These are phyloP conservation scores for Prosapia bicincta DNA, from an alignment of 2,888 invertebrate species.

Conservation along the genomic window DNA sequence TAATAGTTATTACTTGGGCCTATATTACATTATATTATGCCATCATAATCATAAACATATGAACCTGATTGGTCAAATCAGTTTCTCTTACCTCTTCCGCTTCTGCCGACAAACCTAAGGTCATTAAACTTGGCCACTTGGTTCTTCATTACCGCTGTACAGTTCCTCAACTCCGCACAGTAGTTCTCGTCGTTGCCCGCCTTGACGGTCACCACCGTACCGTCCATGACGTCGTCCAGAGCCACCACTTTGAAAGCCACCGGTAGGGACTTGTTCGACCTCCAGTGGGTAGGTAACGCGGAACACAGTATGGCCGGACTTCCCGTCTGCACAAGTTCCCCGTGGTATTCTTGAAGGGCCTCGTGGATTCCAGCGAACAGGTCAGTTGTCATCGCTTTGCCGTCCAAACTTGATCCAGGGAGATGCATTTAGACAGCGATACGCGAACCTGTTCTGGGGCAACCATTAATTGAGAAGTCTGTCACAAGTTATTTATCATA, in stretches of 20 bases:
- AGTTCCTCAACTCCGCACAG: constrained; percentile 92
- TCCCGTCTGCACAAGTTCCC: constrained; percentile 91
- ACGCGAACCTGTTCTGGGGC: too few species aligned
- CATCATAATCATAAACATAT: too few species aligned
- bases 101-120: constrained; percentile 94
- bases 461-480: neutral
- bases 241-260: constrained; percentile 95
- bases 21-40: too few species aligned
- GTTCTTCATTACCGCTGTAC: constrained; percentile 93
- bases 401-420: constrained; percentile 33
- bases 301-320: constrained; percentile 95
- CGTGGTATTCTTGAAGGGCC: constrained; percentile 82
- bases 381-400: constrained; percentile 32
- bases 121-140: constrained; percentile 99
- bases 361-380: constrained; percentile 71
- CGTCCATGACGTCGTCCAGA: constrained; percentile 89
- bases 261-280: constrained; percentile 95
- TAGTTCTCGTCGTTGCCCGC: constrained; percentile 99
- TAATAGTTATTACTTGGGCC: too few species aligned
- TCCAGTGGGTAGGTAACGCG: constrained; percentile 91
- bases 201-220: constrained; percentile 87
- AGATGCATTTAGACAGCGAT: constrained; percentile 35
- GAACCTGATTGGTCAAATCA: too few species aligned
- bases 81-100: constrained; percentile 75
- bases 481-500: neutral